These are phyloP conservation scores for Diadophis punctatus DNA, from an alignment of 2,113 vertebrate species.

Conservation along the genomic window DNA sequence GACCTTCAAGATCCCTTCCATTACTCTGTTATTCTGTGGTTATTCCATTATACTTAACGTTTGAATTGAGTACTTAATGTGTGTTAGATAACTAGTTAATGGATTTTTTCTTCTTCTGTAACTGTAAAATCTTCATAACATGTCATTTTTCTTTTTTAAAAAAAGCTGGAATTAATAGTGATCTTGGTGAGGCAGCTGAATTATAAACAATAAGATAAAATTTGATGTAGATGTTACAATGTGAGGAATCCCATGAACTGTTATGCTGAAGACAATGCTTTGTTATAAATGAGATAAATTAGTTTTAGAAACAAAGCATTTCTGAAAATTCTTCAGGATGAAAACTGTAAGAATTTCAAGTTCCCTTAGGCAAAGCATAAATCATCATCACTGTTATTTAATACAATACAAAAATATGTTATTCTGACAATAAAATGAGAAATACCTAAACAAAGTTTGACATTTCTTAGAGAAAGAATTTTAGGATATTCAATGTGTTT, in stretches of 20 bases:
- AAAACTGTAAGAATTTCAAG: neutral
- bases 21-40: too few species aligned
- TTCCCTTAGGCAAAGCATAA: neutral
- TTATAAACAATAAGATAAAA: neutral
- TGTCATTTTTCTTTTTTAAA: neutral
- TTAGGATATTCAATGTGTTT: neutral
- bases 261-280: neutral
- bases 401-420: neutral
- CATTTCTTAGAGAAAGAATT: neutral
- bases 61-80: neutral
- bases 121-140: neutral
- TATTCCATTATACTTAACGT: neutral
- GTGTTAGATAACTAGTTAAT: neutral
- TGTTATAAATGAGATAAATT: neutral
- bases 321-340: neutral
- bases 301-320: neutral
- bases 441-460: neutral
- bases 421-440: neutral
- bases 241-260: neutral
- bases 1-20: too few species aligned
- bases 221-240: neutral
- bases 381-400: neutral
- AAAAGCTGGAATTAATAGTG: neutral
- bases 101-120: neutral
- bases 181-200: neutral